phyloP scores from a whole-genome alignment of 1,140 invertebrate species.

The Colletes gigas region DNA sequence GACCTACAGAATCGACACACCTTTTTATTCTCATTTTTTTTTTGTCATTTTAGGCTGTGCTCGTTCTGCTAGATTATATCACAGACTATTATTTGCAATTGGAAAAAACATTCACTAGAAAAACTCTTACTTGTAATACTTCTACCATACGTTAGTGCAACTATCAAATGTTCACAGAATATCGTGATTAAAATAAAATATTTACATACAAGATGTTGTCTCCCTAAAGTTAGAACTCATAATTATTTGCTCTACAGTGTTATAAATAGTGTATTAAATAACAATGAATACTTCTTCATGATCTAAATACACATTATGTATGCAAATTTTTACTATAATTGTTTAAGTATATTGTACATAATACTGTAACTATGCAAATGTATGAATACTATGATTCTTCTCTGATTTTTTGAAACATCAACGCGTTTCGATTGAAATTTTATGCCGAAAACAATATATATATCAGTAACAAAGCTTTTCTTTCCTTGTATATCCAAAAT shows the following conservation, averaged over 20 bases:
- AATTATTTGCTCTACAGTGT: constrained; percentile 20
- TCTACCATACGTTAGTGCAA: constrained; percentile 37
- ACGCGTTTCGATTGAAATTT: constrained; percentile 13
- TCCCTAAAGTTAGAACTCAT: constrained; percentile 22
- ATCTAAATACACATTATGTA: background rate
- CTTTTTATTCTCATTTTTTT: constrained; percentile 1
- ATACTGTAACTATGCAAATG: constrained; percentile 31
- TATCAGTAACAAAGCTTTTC: background rate
- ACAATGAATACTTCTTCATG: constrained; percentile 5
- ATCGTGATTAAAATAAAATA: constrained; percentile 32
- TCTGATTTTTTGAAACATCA: background rate
- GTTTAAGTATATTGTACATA: constrained; percentile 25
- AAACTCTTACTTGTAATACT: constrained; percentile 32
- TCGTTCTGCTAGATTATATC: constrained; percentile 60
- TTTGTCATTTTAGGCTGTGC: constrained; percentile 15
- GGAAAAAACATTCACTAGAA: constrained; percentile 59
- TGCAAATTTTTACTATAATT: background rate
- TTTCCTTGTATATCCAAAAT: constrained; percentile 29
- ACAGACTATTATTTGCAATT: constrained; percentile 60
- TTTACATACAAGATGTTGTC: constrained; percentile 46
- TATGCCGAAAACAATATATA: background rate
- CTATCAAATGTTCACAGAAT: constrained; percentile 35
- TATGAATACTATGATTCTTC: constrained; percentile 28
- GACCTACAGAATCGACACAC: constrained; percentile 51
- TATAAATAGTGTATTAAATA: constrained; percentile 22